Evolutionary conservation across 2,888 invertebrate genomes (phyloP), one percentile per base, ranked within the genome.

Genomic region (Drosophila recens): DNA sequence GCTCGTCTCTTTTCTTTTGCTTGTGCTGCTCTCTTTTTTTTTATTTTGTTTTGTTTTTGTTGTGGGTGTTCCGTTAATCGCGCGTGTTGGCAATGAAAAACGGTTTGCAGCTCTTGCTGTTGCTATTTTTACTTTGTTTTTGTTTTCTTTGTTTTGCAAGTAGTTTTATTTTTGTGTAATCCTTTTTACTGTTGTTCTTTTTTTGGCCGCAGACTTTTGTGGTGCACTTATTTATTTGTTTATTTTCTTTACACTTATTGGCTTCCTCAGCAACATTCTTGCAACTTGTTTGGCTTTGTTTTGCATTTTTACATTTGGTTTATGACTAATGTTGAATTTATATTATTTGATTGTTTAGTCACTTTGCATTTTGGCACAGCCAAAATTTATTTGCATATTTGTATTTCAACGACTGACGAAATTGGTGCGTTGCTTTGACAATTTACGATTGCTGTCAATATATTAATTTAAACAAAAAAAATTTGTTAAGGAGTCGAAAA

Each of bases 21-120:
- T 27, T 61, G 54, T 57, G 66, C 17, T 59, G 51, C 30, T 67
- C 27, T 38, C 23, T 27, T 10, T 61, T 13, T n/a, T 33, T 36
- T 13, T 1, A 10, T 36, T 27, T 43, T 65, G 33, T 66, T 51
- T 61, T 52, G 9, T 56, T 62, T 48, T 53, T 65, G 13, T 54
- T 59, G 59, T 64, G 56, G 69, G 53, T 61, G 64, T 52, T 52
- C 52, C 17, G 63, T 58, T 53, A 46, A 48, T 63, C 54, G 79
- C 82, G 67, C 75, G 80, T 80, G 70, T 82, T 85, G 87, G 85
- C 82, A 86, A 87, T 82, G 79, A 82, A 74, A 56, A 70, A 43
- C 63, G 61, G 54, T 67, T 72, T 49, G 63, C 38, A 59, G 40
- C 52, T 67, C 56, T 62, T 52, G 40, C 67, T 70, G 62, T 78